Evolutionary conservation across 2,888 invertebrate genomes (phyloP), one percentile per base, ranked within the genome.

Genomic region (Phaedon cochleariae): DNA sequence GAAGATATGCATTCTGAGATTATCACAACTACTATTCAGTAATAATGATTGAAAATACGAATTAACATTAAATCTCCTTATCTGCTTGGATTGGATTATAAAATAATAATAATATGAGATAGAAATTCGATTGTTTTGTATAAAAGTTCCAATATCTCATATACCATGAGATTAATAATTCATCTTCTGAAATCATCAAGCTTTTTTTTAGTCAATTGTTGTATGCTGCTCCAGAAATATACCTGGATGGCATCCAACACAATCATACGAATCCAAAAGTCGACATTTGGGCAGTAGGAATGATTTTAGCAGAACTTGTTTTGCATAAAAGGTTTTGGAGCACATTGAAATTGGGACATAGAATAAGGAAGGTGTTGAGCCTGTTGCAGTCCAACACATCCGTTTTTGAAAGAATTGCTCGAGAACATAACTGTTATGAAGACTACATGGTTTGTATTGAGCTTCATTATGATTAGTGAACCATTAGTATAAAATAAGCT

Each of bases 231-330:
- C 95, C 95, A 0, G 95, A 96, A 84, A 89, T 92, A 37, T 89
- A 94, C 73, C 79, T 93, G 2, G 87, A 88, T 58, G 88, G 88
- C 22, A 87, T 89, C 58, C 77, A 78, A 31, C 75, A 75, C 26
- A 65, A 74, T 26, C 73, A 79, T 60, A 49, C 68, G 7, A 92
- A 93, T 54, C 88, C 90, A 0, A 92, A 95, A 81, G 91, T 91
- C 17, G 98, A 99, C 84, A 87, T 96, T 26, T 99, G 98, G 98
- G 91, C 96, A 0, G 85, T 96, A 65, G 98, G 97, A n/a, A 90
- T 98, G 64, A 90, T 98, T 65, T 81, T 97, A 31, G 85, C 93
- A 0, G 97, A 98, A 84, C 82, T 95, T 3, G 85, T 92, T 64
- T 84, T 96, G 45, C 89, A 90, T 60, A 87, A 86, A 67, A 85